Evolutionary conservation across 2,113 vertebrate species (phyloP), one percentile per base, ranked within the genome.

Genomic region (Albula glossodonta): DNA sequence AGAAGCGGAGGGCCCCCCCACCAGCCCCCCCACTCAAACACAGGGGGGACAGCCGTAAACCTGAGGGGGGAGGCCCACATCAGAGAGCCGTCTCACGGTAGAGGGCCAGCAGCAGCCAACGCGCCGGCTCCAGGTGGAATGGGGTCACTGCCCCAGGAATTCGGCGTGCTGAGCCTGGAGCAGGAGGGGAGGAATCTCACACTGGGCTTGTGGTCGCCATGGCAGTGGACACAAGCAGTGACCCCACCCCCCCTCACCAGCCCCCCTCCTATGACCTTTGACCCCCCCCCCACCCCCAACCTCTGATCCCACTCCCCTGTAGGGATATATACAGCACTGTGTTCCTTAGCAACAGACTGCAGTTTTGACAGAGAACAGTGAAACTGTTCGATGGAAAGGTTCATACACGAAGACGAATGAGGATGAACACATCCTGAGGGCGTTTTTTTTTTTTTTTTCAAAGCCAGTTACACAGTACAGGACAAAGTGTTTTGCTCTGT

Each of bases 61-160:
- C 70, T 22, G n/a, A 22, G 31, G 70, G 70, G 31, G 70, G n/a
- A 10, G 70, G 4, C 70, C 70, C 70, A 10, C 70, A 74, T 74
- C 5, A 74, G 70, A 74, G 70, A 74, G 70, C 22, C 19, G 53
- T 56, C 53, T 9, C 53, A 56, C 53, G 7, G 53, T 41, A 56
- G 53, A 56, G 53, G 53, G 6, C 53, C 53, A 56, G 53, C 53
- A 56, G 63, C 17, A 4, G 12, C 63, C 63, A 70, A 1, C 63
- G 22, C 63, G 15, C 63, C 4, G 19, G 63, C 70, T 9, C 70
- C 25, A 22, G 70, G 70, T 74, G 70, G 70, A 74, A 74, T 22
- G 70, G 70, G 70, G 70, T 74, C 70, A 74, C n/a, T 74, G 70
- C 70, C 70, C 70, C 70, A 74, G 70, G 70, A 74, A 74, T 74